Evolutionary conservation across 2,113 vertebrate genomes (phyloP).

Genomic region (Lanius collurio): DNA sequence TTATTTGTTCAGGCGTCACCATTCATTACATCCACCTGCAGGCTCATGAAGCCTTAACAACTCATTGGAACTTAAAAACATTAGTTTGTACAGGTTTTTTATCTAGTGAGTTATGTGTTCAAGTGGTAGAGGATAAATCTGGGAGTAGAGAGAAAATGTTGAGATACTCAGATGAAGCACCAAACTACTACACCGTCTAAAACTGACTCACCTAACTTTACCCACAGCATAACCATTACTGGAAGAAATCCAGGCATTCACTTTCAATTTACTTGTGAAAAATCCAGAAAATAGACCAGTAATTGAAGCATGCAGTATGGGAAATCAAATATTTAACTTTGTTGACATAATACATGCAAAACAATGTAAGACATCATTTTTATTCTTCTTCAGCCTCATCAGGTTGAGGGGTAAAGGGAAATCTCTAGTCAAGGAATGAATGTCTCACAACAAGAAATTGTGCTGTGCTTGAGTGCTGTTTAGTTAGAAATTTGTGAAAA

Average conservation of each 20-base stretch:
- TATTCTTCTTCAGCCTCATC: neutral
- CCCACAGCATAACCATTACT: neutral
- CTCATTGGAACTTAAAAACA: neutral
- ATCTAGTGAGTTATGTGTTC: neutral
- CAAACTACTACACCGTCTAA: neutral
- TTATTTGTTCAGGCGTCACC: neutral
- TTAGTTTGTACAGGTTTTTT: too few species aligned
- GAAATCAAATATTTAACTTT: neutral
- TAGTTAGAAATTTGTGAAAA: neutral
- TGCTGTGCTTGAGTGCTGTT: neutral
- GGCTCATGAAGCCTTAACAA: neutral
- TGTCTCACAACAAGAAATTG: neutral
- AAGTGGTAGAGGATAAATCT: neutral
- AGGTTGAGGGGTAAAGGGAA: neutral
- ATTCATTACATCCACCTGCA: neutral
- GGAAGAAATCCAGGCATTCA: neutral
- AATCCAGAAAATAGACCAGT: neutral
- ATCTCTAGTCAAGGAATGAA: neutral
- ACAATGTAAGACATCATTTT: neutral
- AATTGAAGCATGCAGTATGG: neutral
- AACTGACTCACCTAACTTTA: neutral
- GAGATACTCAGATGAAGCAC: neutral
- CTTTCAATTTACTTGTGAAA: neutral
- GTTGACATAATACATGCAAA: neutral
- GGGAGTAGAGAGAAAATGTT: neutral